Conservation (phyloP, 1,140 invertebrate genomes). For the Ganaspis sp. region DNA sequence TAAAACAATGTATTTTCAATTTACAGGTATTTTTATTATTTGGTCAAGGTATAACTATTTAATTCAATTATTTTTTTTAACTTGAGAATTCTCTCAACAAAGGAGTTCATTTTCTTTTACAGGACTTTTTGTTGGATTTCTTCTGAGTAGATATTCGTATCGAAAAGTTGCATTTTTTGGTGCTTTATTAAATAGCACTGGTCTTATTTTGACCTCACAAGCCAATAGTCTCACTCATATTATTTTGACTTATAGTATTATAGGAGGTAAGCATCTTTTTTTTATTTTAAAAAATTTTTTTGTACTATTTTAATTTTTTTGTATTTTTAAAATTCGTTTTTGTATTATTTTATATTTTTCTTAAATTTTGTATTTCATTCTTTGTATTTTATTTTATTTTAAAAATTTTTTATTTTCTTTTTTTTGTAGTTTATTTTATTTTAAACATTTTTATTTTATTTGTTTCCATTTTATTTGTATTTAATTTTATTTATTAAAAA, state of each 20-base stretch:
- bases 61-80: neutral
- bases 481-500: too few species aligned
- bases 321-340: neutral
- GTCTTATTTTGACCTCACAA: constrained; percentile 81
- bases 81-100: neutral
- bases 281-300: neutral
- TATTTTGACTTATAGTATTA: constrained; percentile 84
- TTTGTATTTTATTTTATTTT: too few species aligned
- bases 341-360: neutral
- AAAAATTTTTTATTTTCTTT: too few species aligned
- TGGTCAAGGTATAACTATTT: neutral
- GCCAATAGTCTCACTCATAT: constrained; percentile 85
- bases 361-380: too few species aligned
- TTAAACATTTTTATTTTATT: too few species aligned
- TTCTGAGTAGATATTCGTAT: constrained; percentile 84
- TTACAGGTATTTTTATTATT: constrained; percentile 8
- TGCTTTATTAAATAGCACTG: constrained; percentile 80
- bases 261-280: constrained; percentile 80
- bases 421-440: too few species aligned
- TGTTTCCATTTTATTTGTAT: too few species aligned
- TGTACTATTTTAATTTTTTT: neutral
- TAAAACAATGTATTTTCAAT: constrained; percentile 12
- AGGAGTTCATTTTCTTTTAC: neutral
- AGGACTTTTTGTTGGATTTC: constrained; percentile 84
- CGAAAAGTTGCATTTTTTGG: constrained; percentile 84